These are phyloP conservation scores for Conistra vaccinii DNA, from an alignment of 2,888 invertebrate genomes.

Conservation along the genomic window DNA sequence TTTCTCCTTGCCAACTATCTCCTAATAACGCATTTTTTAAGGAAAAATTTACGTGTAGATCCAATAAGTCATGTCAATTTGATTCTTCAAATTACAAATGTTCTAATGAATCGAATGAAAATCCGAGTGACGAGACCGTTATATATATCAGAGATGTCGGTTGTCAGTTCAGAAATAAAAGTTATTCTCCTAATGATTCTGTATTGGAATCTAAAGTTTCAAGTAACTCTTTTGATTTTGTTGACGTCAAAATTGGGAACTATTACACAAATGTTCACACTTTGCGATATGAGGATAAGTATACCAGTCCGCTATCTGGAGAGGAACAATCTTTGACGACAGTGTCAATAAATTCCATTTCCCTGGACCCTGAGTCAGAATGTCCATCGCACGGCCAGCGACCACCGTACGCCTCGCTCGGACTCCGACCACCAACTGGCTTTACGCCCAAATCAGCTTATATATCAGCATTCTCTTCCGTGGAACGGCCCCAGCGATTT, in stretches of 20 bases:
- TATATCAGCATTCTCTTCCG: constrained; percentile 70
- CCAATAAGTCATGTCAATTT: constrained; percentile 84
- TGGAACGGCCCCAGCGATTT: constrained; percentile 21
- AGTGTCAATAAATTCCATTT: constrained; percentile 73
- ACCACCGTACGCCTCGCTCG: constrained; percentile 35
- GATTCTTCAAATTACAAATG: constrained; percentile 70
- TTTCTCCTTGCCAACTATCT: constrained; percentile 68
- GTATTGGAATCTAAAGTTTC: constrained; percentile 74
- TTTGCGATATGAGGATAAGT: constrained; percentile 81
- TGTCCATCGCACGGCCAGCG: constrained; percentile 75
- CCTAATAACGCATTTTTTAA: constrained; percentile 60
- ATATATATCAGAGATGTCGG: constrained; percentile 86
- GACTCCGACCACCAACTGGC: constrained; percentile 63
- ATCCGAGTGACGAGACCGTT: constrained; percentile 73
- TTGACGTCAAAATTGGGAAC: constrained; percentile 71
- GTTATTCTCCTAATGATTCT: constrained; percentile 69
- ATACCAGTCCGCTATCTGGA: constrained; percentile 74
- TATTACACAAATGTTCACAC: constrained; percentile 76
- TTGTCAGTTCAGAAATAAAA: constrained; percentile 82
- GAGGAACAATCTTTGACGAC: constrained; percentile 70
- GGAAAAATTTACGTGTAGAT: constrained; percentile 64
- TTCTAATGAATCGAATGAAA: constrained; percentile 54
- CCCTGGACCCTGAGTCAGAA: constrained; percentile 73
- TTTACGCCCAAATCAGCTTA: constrained; percentile 73
- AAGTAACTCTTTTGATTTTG: constrained; percentile 75